Conservation (phyloP, 2,113 vertebrate genomes). For the Lampris incognitus region DNA sequence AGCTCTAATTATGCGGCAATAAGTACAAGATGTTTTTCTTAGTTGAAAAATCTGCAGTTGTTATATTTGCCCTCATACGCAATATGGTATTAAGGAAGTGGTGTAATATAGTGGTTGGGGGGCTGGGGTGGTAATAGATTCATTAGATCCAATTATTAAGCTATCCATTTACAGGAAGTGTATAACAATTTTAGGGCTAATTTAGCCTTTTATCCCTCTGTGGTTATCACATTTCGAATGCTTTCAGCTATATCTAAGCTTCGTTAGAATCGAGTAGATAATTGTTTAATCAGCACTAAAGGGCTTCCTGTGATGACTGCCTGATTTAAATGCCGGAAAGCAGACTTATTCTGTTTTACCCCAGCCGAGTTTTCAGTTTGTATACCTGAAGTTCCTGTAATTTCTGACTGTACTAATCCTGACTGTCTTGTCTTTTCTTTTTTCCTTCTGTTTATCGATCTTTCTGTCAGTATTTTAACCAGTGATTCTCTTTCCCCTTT, state of each 20-base stretch:
- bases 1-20: neutral
- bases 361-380: slow-evolving; percentile 8
- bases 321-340: slow-evolving; percentile 49
- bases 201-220: slow-evolving; percentile 58
- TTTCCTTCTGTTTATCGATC: neutral
- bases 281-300: slow-evolving; percentile 67
- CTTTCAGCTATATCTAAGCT: slow-evolving; percentile 54
- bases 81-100: neutral
- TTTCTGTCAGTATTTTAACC: slow-evolving; percentile 17
- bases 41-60: neutral
- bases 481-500: slow-evolving; percentile 1
- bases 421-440: neutral
- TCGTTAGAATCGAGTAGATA: slow-evolving; percentile 56
- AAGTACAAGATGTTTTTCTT: neutral
- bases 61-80: neutral
- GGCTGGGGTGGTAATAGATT: slow-evolving; percentile 18
- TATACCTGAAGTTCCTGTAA: slow-evolving; percentile 35
- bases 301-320: slow-evolving; percentile 54
- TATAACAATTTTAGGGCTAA: slow-evolving; percentile 37
- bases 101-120: neutral
- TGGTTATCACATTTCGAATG: slow-evolving; percentile 48
- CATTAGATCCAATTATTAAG: slow-evolving; percentile 38
- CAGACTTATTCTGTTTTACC: slow-evolving; percentile 12
- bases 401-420: slow-evolving; percentile 23
- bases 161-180: slow-evolving; percentile 29